Evolutionary conservation across 2,888 invertebrate species (phyloP).

Genomic region (Limnephilus auricula): DNA sequence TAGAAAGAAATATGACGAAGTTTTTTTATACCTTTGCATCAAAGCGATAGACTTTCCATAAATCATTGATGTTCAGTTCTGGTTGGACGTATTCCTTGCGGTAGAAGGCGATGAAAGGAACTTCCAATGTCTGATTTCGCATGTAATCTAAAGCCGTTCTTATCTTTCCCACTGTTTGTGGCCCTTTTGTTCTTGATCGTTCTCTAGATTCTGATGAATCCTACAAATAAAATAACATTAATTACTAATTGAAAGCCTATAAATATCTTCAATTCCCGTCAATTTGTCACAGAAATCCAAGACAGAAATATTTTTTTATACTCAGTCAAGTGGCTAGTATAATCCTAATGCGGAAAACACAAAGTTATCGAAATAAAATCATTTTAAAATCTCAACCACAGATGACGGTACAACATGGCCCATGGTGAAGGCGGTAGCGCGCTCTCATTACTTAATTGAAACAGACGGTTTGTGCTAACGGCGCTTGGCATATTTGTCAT

Average conservation of each 20-base stretch:
- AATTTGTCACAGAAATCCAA: not conserved
- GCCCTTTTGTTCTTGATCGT: constrained; percentile 79
- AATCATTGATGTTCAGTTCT: constrained; percentile 94
- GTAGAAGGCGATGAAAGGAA: constrained; percentile 99
- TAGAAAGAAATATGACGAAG: constrained; percentile 24
- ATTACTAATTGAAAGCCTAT: not conserved
- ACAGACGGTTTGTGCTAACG: too few species aligned
- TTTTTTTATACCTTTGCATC: constrained; percentile 86
- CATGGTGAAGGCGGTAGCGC: too few species aligned
- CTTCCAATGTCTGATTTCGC: constrained; percentile 96
- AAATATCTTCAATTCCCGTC: not conserved
- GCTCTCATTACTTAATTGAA: too few species aligned
- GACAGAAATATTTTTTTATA: too few species aligned
- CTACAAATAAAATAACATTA: constrained; percentile 37
- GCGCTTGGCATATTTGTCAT: too few species aligned
- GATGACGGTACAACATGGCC: too few species aligned
- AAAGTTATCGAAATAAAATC: too few species aligned
- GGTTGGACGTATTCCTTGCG: constrained; percentile 98
- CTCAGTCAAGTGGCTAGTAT: too few species aligned
- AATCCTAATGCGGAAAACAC: too few species aligned
- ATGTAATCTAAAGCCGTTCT: constrained; percentile 96
- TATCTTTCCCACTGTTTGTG: constrained; percentile 90
- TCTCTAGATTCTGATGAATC: constrained; percentile 70
- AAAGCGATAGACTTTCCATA: constrained; percentile 98
- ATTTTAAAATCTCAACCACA: too few species aligned